These are phyloP conservation scores for Anthophora plumipes DNA, from an alignment of 2,888 invertebrate species.

Conservation along the genomic window DNA sequence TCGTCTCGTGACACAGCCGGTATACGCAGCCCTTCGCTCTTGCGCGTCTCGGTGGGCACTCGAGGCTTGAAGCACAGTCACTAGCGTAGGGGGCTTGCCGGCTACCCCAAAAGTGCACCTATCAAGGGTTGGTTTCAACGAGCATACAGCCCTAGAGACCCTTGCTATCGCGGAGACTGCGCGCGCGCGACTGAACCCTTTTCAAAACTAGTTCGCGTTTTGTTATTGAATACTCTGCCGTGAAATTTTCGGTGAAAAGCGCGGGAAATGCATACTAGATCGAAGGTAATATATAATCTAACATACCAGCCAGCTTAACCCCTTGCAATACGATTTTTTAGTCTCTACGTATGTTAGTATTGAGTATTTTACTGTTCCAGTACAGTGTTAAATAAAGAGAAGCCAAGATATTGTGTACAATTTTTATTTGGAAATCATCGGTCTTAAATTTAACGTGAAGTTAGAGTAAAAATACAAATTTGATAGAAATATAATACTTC, in stretches of 20 bases:
- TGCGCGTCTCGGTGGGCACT: constrained; percentile 75
- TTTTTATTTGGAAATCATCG: too few relatives aligned
- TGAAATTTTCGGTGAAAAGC: constrained; percentile 39
- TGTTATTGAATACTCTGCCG: constrained; percentile 60
- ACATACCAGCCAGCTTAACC: too few relatives aligned
- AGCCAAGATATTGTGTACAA: too few relatives aligned
- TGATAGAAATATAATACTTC: too few relatives aligned
- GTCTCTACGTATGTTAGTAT: too few relatives aligned
- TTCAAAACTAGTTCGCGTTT: constrained; percentile 64
- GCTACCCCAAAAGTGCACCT: constrained; percentile 76
- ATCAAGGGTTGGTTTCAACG: constrained; percentile 70
- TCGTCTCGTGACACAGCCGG: constrained; percentile 64
- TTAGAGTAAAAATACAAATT: too few relatives aligned
- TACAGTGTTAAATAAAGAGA: too few relatives aligned
- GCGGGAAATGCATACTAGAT: constrained; percentile 23
- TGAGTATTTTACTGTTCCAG: too few relatives aligned
- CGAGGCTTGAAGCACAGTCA: constrained; percentile 73
- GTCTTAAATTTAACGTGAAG: too few relatives aligned
- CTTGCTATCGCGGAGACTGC: constrained; percentile 58
- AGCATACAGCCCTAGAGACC: constrained; percentile 66
- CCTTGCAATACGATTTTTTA: too few relatives aligned
- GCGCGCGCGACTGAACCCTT: constrained; percentile 42
- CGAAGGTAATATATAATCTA: constrained; percentile 2
- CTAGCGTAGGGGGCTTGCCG: constrained; percentile 66
- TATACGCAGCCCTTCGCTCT: constrained; percentile 65